Percentiles rank a stretch among this genome's conserved stretches.
phyloP scores from a whole-genome alignment of 2,888 invertebrate species.

The Scelioninae gen. 1 region DNA sequence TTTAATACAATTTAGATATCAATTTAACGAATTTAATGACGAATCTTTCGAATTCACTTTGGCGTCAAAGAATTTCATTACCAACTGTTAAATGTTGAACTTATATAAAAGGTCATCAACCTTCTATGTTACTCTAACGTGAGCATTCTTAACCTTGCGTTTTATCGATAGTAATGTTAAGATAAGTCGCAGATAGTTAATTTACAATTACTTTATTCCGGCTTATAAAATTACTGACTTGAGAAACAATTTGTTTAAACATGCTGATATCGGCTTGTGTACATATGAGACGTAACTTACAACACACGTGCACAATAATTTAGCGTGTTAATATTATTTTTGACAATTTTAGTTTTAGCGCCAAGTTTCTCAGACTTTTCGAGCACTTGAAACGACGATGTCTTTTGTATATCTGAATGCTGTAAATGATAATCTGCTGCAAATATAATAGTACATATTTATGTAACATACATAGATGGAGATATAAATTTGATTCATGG shows the following conservation, averaged over 20 bases:
- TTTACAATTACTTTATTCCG: conserved; percentile 33
- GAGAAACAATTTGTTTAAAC: conserved; percentile 39
- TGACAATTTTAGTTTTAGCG: background rate
- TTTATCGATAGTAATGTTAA: conserved; percentile 31
- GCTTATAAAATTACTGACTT: conserved; percentile 37
- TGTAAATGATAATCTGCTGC: conserved; percentile 11
- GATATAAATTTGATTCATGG: conserved; percentile 28
- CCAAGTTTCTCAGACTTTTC: too few relatives aligned
- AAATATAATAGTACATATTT: conserved; percentile 20
- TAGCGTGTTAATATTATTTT: conserved; percentile 4
- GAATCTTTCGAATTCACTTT: too few relatives aligned
- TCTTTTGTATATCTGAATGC: background rate
- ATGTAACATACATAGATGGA: conserved; percentile 21
- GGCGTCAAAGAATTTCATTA: background rate
- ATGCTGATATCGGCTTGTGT: conserved; percentile 23
- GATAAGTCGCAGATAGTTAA: conserved; percentile 38
- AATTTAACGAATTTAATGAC: too few relatives aligned
- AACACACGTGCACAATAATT: conserved; percentile 9
- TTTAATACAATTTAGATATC: too few relatives aligned
- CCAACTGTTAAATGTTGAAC: too few relatives aligned
- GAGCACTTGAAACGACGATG: background rate
- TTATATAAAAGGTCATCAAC: conserved; percentile 20
- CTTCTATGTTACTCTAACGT: conserved; percentile 3
- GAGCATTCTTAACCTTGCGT: conserved; percentile 16
- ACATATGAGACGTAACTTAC: conserved; percentile 9